phyloP scores from a whole-genome alignment of 2,113 vertebrate genomes.

The Ursus arctos region DNA sequence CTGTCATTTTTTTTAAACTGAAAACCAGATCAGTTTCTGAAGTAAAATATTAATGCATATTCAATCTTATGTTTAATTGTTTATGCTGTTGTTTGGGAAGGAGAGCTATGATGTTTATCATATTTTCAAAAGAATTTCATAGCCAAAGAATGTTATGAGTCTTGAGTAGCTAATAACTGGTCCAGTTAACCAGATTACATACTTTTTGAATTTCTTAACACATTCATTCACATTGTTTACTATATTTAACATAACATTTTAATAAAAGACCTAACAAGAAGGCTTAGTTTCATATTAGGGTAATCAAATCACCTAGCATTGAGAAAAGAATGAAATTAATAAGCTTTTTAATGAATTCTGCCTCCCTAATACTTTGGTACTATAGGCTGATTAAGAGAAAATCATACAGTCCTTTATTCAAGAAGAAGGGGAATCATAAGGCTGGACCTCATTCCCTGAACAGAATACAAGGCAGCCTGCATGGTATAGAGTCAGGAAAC shows the following conservation, averaged over 20 bases:
- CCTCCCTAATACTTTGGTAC: not conserved
- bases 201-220: not conserved
- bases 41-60: not conserved
- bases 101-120: not conserved
- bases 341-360: not conserved
- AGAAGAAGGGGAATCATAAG: not conserved
- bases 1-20: too few species aligned
- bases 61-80: not conserved
- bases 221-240: not conserved
- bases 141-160: not conserved
- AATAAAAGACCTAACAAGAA: not conserved
- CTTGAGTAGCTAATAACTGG: not conserved
- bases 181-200: not conserved
- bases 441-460: not conserved
- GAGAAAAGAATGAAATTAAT: not conserved
- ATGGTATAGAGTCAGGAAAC: not conserved
- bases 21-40: not conserved
- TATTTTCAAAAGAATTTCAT: not conserved
- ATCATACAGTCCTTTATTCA: not conserved
- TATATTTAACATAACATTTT: not conserved
- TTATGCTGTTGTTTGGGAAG: not conserved
- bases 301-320: not conserved
- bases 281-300: not conserved
- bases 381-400: not conserved
- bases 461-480: not conserved